These are phyloP conservation scores for Pteromalus puparum DNA, from an alignment of 1,140 invertebrate genomes.

Conservation along the genomic window DNA sequence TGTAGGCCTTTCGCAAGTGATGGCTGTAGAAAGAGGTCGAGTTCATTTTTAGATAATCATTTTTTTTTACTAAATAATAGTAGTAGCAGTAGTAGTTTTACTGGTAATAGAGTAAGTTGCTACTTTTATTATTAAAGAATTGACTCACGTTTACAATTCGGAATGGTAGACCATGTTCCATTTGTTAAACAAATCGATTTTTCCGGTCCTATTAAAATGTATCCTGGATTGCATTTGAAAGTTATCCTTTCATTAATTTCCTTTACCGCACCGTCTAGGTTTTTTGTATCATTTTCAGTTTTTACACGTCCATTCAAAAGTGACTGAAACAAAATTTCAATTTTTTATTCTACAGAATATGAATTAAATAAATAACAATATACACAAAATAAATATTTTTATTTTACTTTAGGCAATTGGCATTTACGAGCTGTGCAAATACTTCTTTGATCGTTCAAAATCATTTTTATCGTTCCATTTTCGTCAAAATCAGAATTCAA, in stretches of 20 bases:
- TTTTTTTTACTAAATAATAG: neutral
- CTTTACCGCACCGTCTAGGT: constrained; percentile 27
- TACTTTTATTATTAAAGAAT: too few relatives aligned
- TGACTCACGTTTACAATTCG: constrained; percentile 69
- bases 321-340: constrained; percentile 48
- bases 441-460: constrained; percentile 32
- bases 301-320: constrained; percentile 70
- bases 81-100: too few relatives aligned
- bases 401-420: constrained; percentile 53
- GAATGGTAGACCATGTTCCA: constrained; percentile 72
- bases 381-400: neutral
- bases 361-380: constrained; percentile 34
- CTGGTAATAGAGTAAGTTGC: too few relatives aligned
- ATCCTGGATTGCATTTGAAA: constrained; percentile 73
- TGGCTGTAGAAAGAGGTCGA: constrained; percentile 59
- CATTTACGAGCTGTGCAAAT: constrained; percentile 54
- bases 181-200: constrained; percentile 69
- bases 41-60: neutral
- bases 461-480: constrained; percentile 31
- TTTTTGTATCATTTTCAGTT: constrained; percentile 57
- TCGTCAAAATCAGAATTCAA: constrained; percentile 36
- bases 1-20: constrained; percentile 65
- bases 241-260: constrained; percentile 60
- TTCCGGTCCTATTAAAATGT: constrained; percentile 65
- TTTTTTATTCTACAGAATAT: neutral